Evolutionary conservation across 2,888 invertebrate genomes (phyloP).

Genomic region (Ophion ellenae): DNA sequence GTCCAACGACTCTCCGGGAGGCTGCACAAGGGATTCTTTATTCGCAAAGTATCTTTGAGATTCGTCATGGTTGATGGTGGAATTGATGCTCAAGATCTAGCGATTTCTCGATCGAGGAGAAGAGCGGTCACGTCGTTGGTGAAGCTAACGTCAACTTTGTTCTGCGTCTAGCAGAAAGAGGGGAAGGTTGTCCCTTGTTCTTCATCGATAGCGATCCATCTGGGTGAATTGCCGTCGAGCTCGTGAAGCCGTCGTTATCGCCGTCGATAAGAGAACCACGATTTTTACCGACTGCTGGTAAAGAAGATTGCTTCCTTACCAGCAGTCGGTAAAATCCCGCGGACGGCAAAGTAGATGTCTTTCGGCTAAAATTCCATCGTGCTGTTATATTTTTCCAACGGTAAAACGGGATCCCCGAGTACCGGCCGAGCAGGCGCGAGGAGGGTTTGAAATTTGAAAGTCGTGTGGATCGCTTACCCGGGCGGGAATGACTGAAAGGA

Average conservation of each 20-base stretch:
- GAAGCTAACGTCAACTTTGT: too few species aligned
- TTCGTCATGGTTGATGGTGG: neutral
- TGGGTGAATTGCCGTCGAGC: too few species aligned
- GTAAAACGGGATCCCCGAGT: neutral
- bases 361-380: neutral
- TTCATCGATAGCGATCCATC: too few species aligned
- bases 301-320: neutral
- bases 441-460: neutral
- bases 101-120: too few species aligned
- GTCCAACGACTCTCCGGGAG: neutral
- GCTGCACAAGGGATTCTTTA: slow-evolving; percentile 28
- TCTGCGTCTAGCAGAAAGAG: too few species aligned
- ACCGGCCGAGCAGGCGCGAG: neutral
- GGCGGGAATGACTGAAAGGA: neutral
- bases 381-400: neutral
- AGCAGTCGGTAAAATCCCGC: neutral
- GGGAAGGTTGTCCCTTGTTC: too few species aligned
- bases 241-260: too few species aligned
- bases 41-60: slow-evolving; percentile 13
- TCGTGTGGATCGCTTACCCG: neutral
- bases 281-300: neutral
- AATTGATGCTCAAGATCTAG: too few species aligned
- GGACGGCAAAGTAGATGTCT: slow-evolving; percentile 3
- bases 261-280: too few species aligned
- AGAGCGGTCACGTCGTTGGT: too few species aligned